Base-by-base conservation (phyloP, 2,113 vertebrate species). In the Myotis lucifugus region DNA sequence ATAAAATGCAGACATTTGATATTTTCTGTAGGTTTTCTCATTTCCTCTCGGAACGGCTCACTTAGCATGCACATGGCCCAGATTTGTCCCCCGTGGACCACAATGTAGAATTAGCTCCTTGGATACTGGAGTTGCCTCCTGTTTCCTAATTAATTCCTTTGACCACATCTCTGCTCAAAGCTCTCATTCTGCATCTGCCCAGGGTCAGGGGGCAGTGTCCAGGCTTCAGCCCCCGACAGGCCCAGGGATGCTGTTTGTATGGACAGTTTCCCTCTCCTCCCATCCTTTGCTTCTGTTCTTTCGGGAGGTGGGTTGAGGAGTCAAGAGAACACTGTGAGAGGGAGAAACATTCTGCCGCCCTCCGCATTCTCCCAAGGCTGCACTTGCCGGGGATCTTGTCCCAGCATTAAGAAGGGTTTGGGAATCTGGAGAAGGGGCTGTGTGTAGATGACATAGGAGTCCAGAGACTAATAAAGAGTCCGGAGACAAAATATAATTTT, bases 71-170 rank as follows among this genome's bases (percentile, higher is more conserved):
- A 42, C 61, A 59, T 78, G 56, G 42, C 90, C 29, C 64, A 69
- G 27, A 95, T 92, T 59, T 78, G 92, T 96, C 96, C 95, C 95
- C 32, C 3, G 88, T 76, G 96, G 52, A 46, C 69, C 46, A 92
- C 96, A 94, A 90, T 93, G 95, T 67, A 29, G 72, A 92, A 77
- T 83, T 46, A 77, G 70, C 85, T 94, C 79, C 25, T 0, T 40
- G 76, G 70, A 54, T 94, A 76, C 21, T 67, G 32, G 67, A 93
- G 34, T 70, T 52, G 54, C 77, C 67, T 85, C 66, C 93, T 94
- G 82, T 92, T 96, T 91, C 81, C 90, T 92, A 94, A 54, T 96
- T 74, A 93, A 92, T 94, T 78, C 70, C 46, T 94, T 79, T n/a
- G 72, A 67, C 70, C 40, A 79, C 85, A 79, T 69, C 42, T 13